phyloP scores from a whole-genome alignment of 2,113 vertebrate species.

The Sitta europaea region DNA sequence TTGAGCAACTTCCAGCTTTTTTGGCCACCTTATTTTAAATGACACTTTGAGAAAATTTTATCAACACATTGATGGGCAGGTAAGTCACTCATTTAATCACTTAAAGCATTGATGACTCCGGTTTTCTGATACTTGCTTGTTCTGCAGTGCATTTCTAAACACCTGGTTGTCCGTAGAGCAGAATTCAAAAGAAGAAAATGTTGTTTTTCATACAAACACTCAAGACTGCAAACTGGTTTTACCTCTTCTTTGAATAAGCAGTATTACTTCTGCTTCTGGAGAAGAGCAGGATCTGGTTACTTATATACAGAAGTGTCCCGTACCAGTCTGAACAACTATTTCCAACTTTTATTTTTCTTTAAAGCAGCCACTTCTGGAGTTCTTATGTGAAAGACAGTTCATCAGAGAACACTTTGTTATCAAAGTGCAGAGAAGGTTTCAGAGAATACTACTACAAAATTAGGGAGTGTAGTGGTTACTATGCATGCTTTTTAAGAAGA shows the following conservation, averaged over 20 bases:
- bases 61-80: background rate
- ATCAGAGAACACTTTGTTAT: background rate
- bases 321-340: background rate
- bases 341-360: background rate
- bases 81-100: background rate
- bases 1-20: background rate
- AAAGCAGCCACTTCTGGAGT: background rate
- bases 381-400: background rate
- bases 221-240: background rate
- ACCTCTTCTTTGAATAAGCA: background rate
- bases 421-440: background rate
- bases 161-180: background rate
- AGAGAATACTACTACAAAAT: background rate
- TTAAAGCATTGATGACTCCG: background rate
- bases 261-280: background rate
- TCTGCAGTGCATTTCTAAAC: background rate
- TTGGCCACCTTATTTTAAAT: background rate
- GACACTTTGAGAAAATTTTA: background rate
- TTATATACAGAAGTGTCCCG: background rate
- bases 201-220: background rate
- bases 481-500: fast-evolving
- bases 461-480: background rate
- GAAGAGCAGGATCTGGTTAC: background rate
- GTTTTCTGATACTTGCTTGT: background rate
- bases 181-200: background rate